phyloP scores from a whole-genome alignment of 2,113 vertebrate species.

The Prionailurus viverrinus region DNA sequence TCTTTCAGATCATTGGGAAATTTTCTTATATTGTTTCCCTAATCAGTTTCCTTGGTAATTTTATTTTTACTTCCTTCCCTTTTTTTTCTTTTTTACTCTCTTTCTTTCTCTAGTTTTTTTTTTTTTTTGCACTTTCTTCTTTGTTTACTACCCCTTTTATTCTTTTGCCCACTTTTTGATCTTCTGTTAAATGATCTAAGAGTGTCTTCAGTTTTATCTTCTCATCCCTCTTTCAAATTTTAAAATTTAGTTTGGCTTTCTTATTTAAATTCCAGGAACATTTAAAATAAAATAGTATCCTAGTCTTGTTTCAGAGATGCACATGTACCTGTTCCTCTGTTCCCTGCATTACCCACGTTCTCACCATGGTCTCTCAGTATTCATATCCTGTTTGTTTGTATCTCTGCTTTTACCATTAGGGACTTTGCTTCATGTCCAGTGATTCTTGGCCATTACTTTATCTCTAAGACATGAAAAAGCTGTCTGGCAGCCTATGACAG shows the following conservation, averaged over 20 bases:
- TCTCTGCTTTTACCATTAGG: neutral
- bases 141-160: neutral
- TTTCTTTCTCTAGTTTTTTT: neutral
- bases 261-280: neutral
- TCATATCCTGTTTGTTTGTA: neutral
- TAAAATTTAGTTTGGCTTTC: neutral
- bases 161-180: neutral
- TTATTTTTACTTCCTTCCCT: neutral
- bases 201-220: constrained; percentile 7
- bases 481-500: neutral
- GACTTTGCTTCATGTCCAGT: neutral
- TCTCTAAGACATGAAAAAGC: neutral
- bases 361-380: neutral
- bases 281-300: neutral
- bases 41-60: neutral
- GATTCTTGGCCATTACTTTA: neutral
- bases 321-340: neutral
- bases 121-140: neutral
- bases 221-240: neutral
- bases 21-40: neutral
- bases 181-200: neutral
- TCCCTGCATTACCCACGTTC: neutral
- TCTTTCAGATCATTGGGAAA: neutral
- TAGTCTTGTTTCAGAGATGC: neutral
- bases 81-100: neutral